Evolutionary conservation across 1,140 invertebrate species (phyloP).

Genomic region (Drosophila pallidifrons): DNA sequence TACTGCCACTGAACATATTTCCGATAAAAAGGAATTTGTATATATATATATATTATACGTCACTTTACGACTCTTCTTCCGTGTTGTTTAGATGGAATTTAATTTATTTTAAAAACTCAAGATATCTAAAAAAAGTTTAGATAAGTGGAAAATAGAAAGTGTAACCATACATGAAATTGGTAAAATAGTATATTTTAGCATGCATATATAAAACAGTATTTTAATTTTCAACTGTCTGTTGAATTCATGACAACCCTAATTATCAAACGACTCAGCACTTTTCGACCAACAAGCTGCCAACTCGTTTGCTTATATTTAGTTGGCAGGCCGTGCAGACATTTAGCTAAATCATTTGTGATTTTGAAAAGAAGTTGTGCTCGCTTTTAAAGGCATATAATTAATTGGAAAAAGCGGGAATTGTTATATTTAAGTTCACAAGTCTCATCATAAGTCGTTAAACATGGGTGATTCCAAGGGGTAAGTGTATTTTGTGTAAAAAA

Average conservation of each 20-base stretch:
- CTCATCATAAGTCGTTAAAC: conserved; percentile 52
- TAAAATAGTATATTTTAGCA: too few relatives aligned
- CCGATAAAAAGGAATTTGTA: too few relatives aligned
- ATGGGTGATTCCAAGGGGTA: conserved; percentile 78
- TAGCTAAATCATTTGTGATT: conserved; percentile 66
- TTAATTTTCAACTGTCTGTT: not conserved
- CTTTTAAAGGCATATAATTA: conserved; percentile 42
- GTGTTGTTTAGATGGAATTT: too few relatives aligned
- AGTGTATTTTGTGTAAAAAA: conserved; percentile 48
- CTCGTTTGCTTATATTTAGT: conserved; percentile 25
- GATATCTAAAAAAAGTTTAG: too few relatives aligned
- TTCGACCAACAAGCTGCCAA: conserved; percentile 46
- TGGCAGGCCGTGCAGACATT: conserved; percentile 51
- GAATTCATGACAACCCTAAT: conserved; percentile 40
- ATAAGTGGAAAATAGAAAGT: too few relatives aligned
- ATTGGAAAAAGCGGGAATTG: conserved; percentile 48
- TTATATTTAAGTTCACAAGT: conserved; percentile 69
- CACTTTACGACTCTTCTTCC: too few relatives aligned
- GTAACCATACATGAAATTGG: too few relatives aligned
- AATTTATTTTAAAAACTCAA: too few relatives aligned
- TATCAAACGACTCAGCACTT: conserved; percentile 62
- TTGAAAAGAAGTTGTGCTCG: conserved; percentile 51
- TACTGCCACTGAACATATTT: too few relatives aligned
- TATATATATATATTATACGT: too few relatives aligned
- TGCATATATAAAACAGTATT: not conserved